These are phyloP conservation scores for Macrotrachela quadricornifera DNA, from an alignment of 1,140 invertebrate genomes.

Conservation along the genomic window DNA sequence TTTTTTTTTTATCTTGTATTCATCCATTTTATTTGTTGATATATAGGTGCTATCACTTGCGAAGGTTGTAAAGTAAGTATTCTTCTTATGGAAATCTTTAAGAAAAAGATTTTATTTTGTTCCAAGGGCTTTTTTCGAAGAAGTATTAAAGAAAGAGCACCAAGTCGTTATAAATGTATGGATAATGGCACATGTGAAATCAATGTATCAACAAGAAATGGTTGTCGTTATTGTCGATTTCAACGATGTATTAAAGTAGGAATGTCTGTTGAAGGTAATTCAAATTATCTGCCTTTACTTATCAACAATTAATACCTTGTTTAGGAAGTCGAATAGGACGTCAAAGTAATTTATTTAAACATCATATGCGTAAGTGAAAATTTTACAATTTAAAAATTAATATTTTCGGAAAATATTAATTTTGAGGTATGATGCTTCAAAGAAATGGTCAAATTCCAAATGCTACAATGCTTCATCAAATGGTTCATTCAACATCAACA, in stretches of 20 bases:
- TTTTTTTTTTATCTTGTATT: no score
- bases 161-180: constrained; percentile 8
- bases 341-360: constrained; percentile 10
- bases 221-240: constrained; percentile 83
- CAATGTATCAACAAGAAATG: constrained; percentile 40
- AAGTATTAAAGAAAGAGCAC: constrained; percentile 9
- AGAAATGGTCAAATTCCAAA: no score
- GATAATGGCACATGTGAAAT: constrained; percentile 10
- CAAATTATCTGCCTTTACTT: neutral
- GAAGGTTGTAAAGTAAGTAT: constrained; percentile 82
- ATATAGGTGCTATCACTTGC: constrained; percentile 55
- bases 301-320: neutral
- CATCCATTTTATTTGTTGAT: no score
- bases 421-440: neutral
- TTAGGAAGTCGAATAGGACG: constrained; percentile 7
- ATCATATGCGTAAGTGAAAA: neutral
- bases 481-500: no score
- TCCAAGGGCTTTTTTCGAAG: constrained; percentile 11
- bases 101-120: neutral
- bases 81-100: neutral
- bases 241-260: constrained; percentile 94
- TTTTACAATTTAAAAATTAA: neutral
- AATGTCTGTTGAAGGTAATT: constrained; percentile 85
- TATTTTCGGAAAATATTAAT: neutral
- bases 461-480: no score